phyloP scores from a whole-genome alignment of 2,797 vertebrate genomes.

The Knipowitschia caucasica region DNA sequence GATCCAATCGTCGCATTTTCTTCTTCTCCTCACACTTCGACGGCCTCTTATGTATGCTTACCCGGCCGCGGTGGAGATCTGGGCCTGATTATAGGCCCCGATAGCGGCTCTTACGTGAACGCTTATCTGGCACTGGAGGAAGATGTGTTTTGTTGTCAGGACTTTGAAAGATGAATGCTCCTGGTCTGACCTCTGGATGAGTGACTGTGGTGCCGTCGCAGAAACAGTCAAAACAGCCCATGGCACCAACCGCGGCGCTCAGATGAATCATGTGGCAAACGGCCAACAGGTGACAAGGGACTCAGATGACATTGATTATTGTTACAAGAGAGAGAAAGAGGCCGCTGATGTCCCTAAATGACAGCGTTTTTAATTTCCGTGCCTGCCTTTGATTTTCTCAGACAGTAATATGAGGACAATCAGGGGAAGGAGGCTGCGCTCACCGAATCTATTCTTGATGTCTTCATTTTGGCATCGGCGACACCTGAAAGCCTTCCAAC shows the following conservation, averaged over 20 bases:
- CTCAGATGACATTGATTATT: constrained; percentile 39
- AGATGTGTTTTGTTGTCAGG: constrained; percentile 2
- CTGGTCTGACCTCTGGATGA: constrained; percentile 9
- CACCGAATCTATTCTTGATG: constrained; percentile 31
- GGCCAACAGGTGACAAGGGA: constrained; percentile 26
- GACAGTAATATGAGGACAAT: constrained; percentile 26
- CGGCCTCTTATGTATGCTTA: constrained; percentile 18
- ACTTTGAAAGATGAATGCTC: constrained; percentile 16
- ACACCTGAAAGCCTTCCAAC: constrained; percentile 49
- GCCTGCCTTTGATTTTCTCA: constrained; percentile 23
- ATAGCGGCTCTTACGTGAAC: constrained; percentile 4
- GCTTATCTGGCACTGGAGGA: not conserved
- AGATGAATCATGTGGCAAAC: constrained; percentile 31
- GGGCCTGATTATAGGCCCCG: constrained; percentile 1
- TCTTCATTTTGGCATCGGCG: constrained; percentile 48
- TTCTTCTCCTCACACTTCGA: constrained; percentile 4
- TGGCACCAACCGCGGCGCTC: not conserved
- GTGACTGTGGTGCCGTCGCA: constrained; percentile 5
- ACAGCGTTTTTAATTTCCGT: constrained; percentile 47
- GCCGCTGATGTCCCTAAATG: constrained; percentile 17
- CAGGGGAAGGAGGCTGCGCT: constrained; percentile 33
- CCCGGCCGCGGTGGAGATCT: not conserved
- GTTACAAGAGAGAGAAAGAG: constrained; percentile 15
- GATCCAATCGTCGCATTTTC: constrained; percentile 7
- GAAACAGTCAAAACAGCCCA: constrained; percentile 11